phyloP scores from a whole-genome alignment of 1,140 invertebrate species.

The Anagrus nilaparvatae region DNA sequence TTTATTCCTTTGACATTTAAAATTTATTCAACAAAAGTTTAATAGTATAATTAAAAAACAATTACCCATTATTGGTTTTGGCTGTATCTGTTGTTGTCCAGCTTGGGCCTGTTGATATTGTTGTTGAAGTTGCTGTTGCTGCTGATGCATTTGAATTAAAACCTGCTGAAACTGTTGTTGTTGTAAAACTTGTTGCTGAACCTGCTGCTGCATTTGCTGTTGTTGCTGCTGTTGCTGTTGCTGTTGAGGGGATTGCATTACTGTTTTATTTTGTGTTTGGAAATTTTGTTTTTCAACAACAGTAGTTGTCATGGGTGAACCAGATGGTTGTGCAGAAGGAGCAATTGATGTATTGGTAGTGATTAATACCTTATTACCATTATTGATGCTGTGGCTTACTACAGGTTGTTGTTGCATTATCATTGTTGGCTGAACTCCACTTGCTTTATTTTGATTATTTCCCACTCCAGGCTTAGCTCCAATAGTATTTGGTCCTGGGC shows the following conservation, averaged over 20 bases:
- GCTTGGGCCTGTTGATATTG: slow-evolving; percentile 36
- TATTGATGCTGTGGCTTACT: slow-evolving; percentile 26
- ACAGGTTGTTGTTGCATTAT: slow-evolving; percentile 36
- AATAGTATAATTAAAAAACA: slow-evolving; percentile 8
- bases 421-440: slow-evolving; percentile 26
- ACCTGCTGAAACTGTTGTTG: slow-evolving; percentile 36
- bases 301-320: slow-evolving; percentile 32
- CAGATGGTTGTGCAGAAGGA: slow-evolving; percentile 33
- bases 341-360: slow-evolving; percentile 29
- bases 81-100: slow-evolving; percentile 44
- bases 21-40: not conserved
- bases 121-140: slow-evolving; percentile 32
- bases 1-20: not conserved
- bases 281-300: slow-evolving; percentile 37
- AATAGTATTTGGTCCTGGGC: slow-evolving; percentile 45
- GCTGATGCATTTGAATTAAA: slow-evolving; percentile 36
- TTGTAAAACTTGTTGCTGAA: slow-evolving; percentile 26
- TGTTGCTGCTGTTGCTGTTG: slow-evolving; percentile 36
- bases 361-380: slow-evolving; percentile 17
- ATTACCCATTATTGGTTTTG: slow-evolving; percentile 47
- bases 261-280: slow-evolving; percentile 39
- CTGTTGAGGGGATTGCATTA: slow-evolving; percentile 41
- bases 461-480: slow-evolving; percentile 56
- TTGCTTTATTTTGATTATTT: slow-evolving; percentile 53
- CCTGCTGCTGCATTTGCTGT: slow-evolving; percentile 33